Base-by-base conservation (phyloP, 2,113 vertebrate genomes). In the Alectura lathami region DNA sequence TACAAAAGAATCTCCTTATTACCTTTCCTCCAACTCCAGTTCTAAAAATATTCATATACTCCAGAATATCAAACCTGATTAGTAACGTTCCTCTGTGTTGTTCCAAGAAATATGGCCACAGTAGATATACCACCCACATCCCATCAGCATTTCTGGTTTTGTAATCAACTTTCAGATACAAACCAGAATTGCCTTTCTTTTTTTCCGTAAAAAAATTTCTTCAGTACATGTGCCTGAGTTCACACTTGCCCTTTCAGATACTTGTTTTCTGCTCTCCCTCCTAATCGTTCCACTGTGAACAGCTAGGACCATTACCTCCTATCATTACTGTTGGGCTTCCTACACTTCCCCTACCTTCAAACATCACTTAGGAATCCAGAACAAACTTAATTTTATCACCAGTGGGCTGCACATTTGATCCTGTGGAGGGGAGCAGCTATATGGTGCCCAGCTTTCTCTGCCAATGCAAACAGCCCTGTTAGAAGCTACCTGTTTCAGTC, bases 41-140 rank as follows among this genome's bases (percentile, higher is more conserved):
- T 80, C 75, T 88, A 85, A 94, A 89, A 86, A 66, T 63, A 63
- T 20, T 63, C 42, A 67, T 23, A 54, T 53, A 69, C 53, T 88
- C 21, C 21, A 76, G 16, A 94, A 87, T 63, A 92, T 66, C 53
- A 86, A 87, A 93, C 7, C 9, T 36, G n/a, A 87, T 83, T 59
- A 89, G 66, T 73, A 18, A 10, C 8, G 30, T 57, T 73, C 29
- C 17, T 83, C 83, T 51, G 34, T 24, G 8, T 63, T 79, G 9
- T 50, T 74, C 27, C 78, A 85, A 75, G 54, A 91, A 94, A 57
- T 22, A 48, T 0, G 11, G 32, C 50, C 47, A 29, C 23, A 68
- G 45, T 21, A 48, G 30, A 60, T 20, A 29, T 7, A 77, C 13
- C 67, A 54, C 17, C 53, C 79, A 91, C 2, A 9, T 66, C 36